phyloP scores from a whole-genome alignment of 1,140 invertebrate genomes.

The Pseudomyrmex sp. region DNA sequence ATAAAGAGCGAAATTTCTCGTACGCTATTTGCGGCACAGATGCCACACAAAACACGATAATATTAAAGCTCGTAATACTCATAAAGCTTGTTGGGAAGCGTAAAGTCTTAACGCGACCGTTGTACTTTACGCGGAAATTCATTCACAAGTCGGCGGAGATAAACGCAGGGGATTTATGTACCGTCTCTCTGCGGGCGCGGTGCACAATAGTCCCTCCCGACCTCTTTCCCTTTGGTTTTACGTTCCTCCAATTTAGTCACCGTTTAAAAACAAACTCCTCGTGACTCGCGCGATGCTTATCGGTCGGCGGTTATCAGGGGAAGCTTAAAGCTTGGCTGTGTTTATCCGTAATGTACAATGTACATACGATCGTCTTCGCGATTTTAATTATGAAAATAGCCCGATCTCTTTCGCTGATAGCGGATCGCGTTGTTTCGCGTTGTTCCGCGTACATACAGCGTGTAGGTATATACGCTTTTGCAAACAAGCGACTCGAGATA shows the following conservation, averaged over 20 bases:
- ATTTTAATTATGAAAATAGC: conserved; percentile 55
- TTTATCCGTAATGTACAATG: background rate
- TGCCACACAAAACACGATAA: too few species aligned
- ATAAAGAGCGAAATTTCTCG: too few species aligned
- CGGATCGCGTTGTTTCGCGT: conserved; percentile 28
- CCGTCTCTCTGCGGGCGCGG: background rate
- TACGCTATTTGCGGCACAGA: too few species aligned
- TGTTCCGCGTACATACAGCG: background rate
- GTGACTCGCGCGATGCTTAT: conserved; percentile 41
- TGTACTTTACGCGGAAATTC: conserved; percentile 1
- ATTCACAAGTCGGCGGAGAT: conserved; percentile 26
- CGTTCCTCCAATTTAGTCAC: conserved; percentile 36
- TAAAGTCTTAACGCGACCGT: background rate
- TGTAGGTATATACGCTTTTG: conserved; percentile 13
- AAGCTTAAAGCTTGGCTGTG: conserved; percentile 30
- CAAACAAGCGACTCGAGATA: conserved; percentile 29
- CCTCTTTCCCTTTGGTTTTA: background rate
- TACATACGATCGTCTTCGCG: conserved; percentile 40
- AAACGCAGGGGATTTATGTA: conserved; percentile 23
- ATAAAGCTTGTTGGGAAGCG: background rate
- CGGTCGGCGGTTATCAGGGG: conserved; percentile 18
- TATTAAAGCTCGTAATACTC: background rate
- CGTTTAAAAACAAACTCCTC: conserved; percentile 34
- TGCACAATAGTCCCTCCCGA: conserved; percentile 20
- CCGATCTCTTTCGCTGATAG: conserved; percentile 27